Evolutionary conservation across 2,113 vertebrate species (phyloP).

Genomic region (Athene noctua): DNA sequence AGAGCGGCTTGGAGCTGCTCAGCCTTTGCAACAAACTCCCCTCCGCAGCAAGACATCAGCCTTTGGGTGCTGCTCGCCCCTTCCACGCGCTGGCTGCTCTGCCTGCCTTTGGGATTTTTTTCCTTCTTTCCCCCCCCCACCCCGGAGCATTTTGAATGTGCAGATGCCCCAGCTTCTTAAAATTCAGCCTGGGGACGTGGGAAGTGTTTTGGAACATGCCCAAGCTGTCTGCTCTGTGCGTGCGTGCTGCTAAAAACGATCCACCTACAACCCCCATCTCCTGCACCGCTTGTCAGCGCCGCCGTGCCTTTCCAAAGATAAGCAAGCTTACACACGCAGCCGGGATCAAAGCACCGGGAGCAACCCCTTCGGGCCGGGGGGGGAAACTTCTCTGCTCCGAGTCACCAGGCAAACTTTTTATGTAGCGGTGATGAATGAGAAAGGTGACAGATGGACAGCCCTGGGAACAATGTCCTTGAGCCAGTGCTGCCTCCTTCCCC

Average conservation of each 20-base stretch:
- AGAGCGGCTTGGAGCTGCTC: constrained; percentile 6
- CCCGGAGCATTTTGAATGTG: constrained; percentile 29
- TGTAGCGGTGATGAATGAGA: background rate
- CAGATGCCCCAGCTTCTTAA: constrained; percentile 65
- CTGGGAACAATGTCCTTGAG: background rate
- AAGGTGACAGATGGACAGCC: background rate
- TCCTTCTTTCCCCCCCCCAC: background rate
- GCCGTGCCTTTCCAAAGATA: constrained; percentile 24
- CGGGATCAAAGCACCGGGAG: background rate
- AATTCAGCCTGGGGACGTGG: constrained; percentile 50
- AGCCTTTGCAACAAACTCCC: constrained; percentile 35
- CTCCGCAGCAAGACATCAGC: constrained; percentile 22
- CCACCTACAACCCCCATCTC: constrained; percentile 50
- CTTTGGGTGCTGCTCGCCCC: constrained; percentile 29
- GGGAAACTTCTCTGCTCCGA: background rate
- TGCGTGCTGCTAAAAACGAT: constrained; percentile 26
- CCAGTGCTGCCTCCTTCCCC: background rate
- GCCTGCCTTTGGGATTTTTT: constrained; percentile 25
- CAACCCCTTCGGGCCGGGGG: rapidly evolving
- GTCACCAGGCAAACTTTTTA: background rate
- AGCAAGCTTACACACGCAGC: background rate
- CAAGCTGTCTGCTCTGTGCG: constrained; percentile 56
- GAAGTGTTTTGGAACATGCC: constrained; percentile 65
- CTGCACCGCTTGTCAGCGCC: background rate
- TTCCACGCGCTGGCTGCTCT: constrained; percentile 18